A percentile compares a stretch with the other conserved stretches of the same genome.
These are phyloP conservation scores for Drosophila emarginata DNA, from an alignment of 2,888 invertebrate species.

Conservation along the genomic window DNA sequence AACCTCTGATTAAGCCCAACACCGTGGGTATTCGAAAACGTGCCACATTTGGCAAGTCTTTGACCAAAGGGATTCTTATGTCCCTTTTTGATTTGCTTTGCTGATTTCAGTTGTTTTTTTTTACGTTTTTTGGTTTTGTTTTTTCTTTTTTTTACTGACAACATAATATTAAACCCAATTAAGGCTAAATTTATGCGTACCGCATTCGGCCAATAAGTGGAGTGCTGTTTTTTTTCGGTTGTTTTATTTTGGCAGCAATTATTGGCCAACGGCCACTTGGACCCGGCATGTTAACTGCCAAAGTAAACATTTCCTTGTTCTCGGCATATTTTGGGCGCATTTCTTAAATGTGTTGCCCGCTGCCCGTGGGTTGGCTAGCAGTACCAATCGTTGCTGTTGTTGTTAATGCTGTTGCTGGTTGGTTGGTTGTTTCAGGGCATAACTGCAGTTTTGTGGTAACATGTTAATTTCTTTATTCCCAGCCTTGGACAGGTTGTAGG, in stretches of 20 bases:
- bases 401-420: slow-evolving; percentile 25
- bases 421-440: slow-evolving; percentile 54
- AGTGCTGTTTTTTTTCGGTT: slow-evolving; percentile 19
- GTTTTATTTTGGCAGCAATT: slow-evolving; percentile 45
- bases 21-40: slow-evolving; percentile 68
- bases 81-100: slow-evolving; percentile 69
- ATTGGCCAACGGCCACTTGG: slow-evolving; percentile 55
- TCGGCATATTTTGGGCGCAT: slow-evolving; percentile 63
- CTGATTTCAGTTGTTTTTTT: slow-evolving; percentile 52
- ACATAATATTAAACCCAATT: slow-evolving; percentile 78
- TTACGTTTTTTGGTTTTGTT: no score
- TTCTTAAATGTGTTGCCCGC: slow-evolving; percentile 57
- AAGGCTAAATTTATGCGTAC: slow-evolving; percentile 77
- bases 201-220: slow-evolving; percentile 56
- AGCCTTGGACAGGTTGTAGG: slow-evolving; percentile 21
- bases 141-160: slow-evolving; percentile 64
- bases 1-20: slow-evolving; percentile 72
- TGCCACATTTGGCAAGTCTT: slow-evolving; percentile 70
- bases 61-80: slow-evolving; percentile 36
- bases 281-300: slow-evolving; percentile 65
- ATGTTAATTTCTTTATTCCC: slow-evolving; percentile 72
- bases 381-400: slow-evolving; percentile 28
- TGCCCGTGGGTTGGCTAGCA: slow-evolving; percentile 33
- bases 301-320: slow-evolving; percentile 75
- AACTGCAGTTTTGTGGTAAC: slow-evolving; percentile 69